These are phyloP conservation scores for Augochlorella aurata DNA, from an alignment of 2,888 invertebrate species.

Conservation along the genomic window DNA sequence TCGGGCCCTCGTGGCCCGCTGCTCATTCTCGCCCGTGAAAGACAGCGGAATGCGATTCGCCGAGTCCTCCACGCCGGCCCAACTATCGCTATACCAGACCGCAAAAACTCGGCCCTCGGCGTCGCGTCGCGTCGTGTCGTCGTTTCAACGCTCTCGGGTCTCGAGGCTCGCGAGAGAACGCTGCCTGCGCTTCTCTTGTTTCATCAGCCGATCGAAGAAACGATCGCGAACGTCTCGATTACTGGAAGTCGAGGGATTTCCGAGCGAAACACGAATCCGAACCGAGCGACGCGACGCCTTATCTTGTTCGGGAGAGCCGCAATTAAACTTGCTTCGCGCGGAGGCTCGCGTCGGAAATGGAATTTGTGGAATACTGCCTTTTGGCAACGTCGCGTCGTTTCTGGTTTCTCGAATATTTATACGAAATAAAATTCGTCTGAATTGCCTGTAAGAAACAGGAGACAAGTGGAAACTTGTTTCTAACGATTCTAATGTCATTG, in stretches of 20 bases:
- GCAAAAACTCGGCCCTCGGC: conserved; percentile 71
- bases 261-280: neutral
- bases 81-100: conserved; percentile 73
- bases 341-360: no score
- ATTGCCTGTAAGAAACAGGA: no score
- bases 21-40: conserved; percentile 75
- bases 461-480: no score
- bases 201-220: conserved; percentile 7
- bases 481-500: no score
- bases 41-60: conserved; percentile 76
- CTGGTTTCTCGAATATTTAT: no score
- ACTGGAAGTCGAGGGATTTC: conserved; percentile 6
- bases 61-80: conserved; percentile 60
- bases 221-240: conserved; percentile 8
- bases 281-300: neutral
- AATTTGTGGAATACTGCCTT: no score
- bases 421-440: no score
- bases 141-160: conserved; percentile 18
- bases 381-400: no score
- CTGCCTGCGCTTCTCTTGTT: conserved; percentile 1
- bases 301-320: neutral
- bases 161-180: conserved; percentile 10
- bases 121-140: conserved; percentile 15
- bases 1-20: conserved; percentile 47
- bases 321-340: neutral